Conservation (phyloP, 1,140 invertebrate species). For the Achatina immaculata region DNA sequence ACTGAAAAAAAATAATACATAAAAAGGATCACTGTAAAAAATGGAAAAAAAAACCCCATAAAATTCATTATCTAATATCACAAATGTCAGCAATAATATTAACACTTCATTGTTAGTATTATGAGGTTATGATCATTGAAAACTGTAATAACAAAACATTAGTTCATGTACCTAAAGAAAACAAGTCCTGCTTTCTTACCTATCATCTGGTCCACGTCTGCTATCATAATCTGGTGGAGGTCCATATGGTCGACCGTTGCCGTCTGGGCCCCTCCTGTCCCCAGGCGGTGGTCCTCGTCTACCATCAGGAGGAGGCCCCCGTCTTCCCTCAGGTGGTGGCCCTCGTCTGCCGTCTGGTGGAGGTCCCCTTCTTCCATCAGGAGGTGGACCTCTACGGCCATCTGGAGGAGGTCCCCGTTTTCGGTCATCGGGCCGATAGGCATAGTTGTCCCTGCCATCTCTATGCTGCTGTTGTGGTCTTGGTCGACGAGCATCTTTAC, state of each 20-base stretch:
- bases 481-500: constrained; percentile 5
- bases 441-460: constrained; percentile 40
- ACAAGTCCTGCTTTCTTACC: no score
- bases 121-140: no score
- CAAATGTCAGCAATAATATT: no score
- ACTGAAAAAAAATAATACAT: no score
- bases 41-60: no score
- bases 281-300: constrained; percentile 39
- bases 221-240: constrained; percentile 34
- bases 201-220: constrained; percentile 41
- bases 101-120: no score
- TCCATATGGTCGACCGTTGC: constrained; percentile 15
- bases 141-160: no score
- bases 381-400: constrained; percentile 28
- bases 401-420: constrained; percentile 27
- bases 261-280: constrained; percentile 43
- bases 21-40: no score
- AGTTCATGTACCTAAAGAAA: no score
- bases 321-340: constrained; percentile 34
- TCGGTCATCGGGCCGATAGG: constrained; percentile 34
- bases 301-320: constrained; percentile 47
- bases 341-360: constrained; percentile 28
- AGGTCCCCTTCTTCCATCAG: constrained; percentile 7
- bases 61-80: no score
- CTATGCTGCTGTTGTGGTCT: constrained; percentile 2